A percentile compares a stretch with the other conserved stretches of the same genome.
These are phyloP conservation scores for Ephialtes manifestator DNA, from an alignment of 2,888 invertebrate species.

Conservation along the genomic window DNA sequence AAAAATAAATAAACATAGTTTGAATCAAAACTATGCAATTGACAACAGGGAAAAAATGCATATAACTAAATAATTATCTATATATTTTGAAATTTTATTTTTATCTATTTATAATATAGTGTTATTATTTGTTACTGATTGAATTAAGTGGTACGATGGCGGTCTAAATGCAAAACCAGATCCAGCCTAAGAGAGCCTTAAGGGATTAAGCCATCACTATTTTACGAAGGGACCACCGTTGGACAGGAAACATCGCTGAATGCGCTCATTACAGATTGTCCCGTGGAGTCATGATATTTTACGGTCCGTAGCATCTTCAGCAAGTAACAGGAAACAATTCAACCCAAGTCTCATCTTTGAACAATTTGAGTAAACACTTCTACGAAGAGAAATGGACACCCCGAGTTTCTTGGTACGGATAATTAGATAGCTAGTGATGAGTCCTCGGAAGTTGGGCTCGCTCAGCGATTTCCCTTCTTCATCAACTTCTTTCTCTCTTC, in stretches of 20 bases:
- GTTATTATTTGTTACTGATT: too few relatives aligned
- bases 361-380: slow-evolving; percentile 72
- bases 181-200: background rate
- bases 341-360: slow-evolving; percentile 55
- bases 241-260: slow-evolving; percentile 61
- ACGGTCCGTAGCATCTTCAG: slow-evolving; percentile 24
- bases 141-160: too few relatives aligned
- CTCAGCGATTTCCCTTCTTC: slow-evolving; percentile 16
- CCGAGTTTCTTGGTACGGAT: slow-evolving; percentile 68
- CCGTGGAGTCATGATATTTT: slow-evolving; percentile 50
- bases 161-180: too few relatives aligned
- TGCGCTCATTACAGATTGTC: slow-evolving; percentile 60
- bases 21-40: too few relatives aligned
- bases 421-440: slow-evolving; percentile 67
- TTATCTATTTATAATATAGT: too few relatives aligned
- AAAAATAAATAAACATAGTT: too few relatives aligned
- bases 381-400: slow-evolving; percentile 62
- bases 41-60: too few relatives aligned
- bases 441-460: slow-evolving; percentile 63
- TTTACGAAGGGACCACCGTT: slow-evolving; percentile 57
- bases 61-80: too few relatives aligned
- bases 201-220: background rate
- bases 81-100: too few relatives aligned
- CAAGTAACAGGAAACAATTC: slow-evolving; percentile 18
- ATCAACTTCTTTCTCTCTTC: background rate